Base-by-base conservation (phyloP, 2,888 invertebrate genomes). In the Sipha maydis region DNA sequence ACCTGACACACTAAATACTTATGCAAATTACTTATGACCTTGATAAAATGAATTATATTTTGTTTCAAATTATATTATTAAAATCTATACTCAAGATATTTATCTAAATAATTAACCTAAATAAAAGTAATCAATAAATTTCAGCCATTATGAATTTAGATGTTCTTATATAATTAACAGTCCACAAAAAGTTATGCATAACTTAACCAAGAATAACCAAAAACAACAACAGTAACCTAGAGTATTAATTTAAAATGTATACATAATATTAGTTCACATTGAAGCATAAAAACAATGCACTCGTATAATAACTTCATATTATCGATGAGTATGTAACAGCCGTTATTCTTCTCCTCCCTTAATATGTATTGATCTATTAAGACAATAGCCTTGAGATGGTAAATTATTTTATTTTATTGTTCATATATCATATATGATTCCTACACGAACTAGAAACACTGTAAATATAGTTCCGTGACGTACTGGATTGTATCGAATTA, bases 401-500 rank as follows among this genome's bases (percentile, higher is more conserved):
- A 21, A 61, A 25, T 71, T 28, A 25, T 71, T 71, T 31, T 25
- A 28, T 71, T n/a, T 71, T 71, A 71, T 4, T 28, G 71, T 71
- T 28, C 4, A 69, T 69, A 69, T 48, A 48, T 48, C 3, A 48
- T 48, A 48, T 48, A 48, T n/a, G 69, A 11, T 31, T 71, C 14
- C 11, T 28, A 31, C 28, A 71, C 31, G 71, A 28, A 71, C 0
- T 71, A 28, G 5, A 71, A 71, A 71, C 48, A 31, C 31, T 73
- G 8, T 82, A 67, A 41, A 69, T 28, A 4, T 9, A 48, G 28
- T 82, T 48, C 25, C 48, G 82, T 82, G 82, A 80, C 28, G 38
- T 41, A 25, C 25, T 82, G 9, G 25, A 21, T 73, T 56, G 19
- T 83, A 83, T 73, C 1, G 17, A 73, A n/a, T 17, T 8, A 83